These are phyloP conservation scores for Pseudobourletiella spinata DNA, from an alignment of 1,140 invertebrate genomes.

Conservation along the genomic window DNA sequence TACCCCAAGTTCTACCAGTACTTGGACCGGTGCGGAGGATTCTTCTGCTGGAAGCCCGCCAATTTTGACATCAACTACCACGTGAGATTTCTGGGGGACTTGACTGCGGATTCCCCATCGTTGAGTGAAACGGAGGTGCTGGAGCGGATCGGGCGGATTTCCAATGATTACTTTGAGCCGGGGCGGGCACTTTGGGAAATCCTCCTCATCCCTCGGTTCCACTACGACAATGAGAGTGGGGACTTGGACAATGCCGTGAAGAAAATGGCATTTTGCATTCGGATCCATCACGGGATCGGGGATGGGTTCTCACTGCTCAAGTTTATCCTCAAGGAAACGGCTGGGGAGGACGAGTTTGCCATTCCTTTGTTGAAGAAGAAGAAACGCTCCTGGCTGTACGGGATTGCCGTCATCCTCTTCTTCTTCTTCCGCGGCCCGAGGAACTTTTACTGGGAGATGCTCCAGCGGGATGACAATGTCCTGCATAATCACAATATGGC, in stretches of 20 bases:
- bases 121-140: constrained; percentile 19
- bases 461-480: constrained; percentile 18
- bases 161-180: constrained; percentile 13
- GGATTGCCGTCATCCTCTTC: constrained; percentile 21
- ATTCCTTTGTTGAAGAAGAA: constrained; percentile 7
- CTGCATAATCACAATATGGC: constrained; percentile 19
- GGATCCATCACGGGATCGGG: constrained; percentile 32
- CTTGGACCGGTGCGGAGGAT: constrained; percentile 19
- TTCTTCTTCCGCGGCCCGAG: constrained; percentile 20
- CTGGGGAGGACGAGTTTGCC: constrained; percentile 9
- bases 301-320: constrained; percentile 34
- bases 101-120: constrained; percentile 6
- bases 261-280: constrained; percentile 25
- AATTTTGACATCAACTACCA: constrained; percentile 32
- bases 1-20: constrained; percentile 31
- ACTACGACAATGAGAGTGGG: constrained; percentile 20
- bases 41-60: constrained; percentile 26
- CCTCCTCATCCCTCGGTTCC: constrained; percentile 29
- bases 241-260: background rate
- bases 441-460: constrained; percentile 24
- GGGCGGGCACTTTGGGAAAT: constrained; percentile 30
- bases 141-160: constrained; percentile 2
- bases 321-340: constrained; percentile 28
- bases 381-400: constrained; percentile 13
- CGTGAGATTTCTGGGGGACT: constrained; percentile 17